Conservation (phyloP, 2,797 vertebrate species). For the Myotis myotis region DNA sequence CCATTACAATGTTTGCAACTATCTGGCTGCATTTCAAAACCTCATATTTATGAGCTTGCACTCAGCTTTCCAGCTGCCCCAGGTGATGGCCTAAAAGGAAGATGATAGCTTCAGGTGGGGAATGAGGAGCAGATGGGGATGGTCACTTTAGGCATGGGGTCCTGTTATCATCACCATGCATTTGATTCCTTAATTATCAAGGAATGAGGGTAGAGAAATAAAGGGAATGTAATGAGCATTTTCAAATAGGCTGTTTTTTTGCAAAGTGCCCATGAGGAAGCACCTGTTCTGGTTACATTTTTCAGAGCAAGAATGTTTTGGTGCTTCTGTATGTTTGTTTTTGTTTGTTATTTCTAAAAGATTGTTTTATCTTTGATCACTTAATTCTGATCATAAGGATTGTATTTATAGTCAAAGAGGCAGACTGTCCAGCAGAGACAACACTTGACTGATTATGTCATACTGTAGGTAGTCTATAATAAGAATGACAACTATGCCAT, state of each 20-base stretch:
- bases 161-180: conserved; percentile 57
- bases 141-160: conserved; percentile 67
- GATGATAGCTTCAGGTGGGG: conserved; percentile 63
- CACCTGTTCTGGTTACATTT: conserved; percentile 58
- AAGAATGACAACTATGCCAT: background rate
- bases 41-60: conserved; percentile 47
- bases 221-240: conserved; percentile 54
- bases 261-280: conserved; percentile 66
- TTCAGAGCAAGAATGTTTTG: background rate
- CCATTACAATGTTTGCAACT: conserved; percentile 36
- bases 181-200: conserved; percentile 76
- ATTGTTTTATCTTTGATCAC: background rate
- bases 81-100: conserved; percentile 48
- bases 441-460: background rate
- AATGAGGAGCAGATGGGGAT: conserved; percentile 66
- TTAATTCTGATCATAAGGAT: background rate
- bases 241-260: conserved; percentile 59
- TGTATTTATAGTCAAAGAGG: background rate
- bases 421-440: background rate
- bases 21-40: conserved; percentile 63
- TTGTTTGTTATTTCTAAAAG: conserved; percentile 14
- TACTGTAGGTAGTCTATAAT: background rate
- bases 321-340: conserved; percentile 10
- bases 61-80: conserved; percentile 62
- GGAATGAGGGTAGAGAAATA: conserved; percentile 54